Evolutionary conservation across 2,888 invertebrate species (phyloP).

Genomic region (Drosophila fulvimacula): DNA sequence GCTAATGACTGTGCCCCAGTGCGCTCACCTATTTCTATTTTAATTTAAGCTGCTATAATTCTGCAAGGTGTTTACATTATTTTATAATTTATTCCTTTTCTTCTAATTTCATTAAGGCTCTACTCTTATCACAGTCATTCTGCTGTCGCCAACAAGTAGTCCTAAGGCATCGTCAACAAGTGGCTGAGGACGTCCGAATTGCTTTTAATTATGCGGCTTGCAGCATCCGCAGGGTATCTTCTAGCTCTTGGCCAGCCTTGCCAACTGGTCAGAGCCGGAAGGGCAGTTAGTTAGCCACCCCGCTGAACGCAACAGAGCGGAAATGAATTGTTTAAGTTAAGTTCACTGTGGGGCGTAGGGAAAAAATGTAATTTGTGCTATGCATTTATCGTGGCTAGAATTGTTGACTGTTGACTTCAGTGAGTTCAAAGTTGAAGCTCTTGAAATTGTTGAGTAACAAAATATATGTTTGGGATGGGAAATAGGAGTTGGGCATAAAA

Average conservation of each 20-base stretch:
- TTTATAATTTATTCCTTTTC: neutral
- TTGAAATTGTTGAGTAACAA: neutral
- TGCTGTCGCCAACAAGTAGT: constrained; percentile 16
- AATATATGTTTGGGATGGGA: accelerated
- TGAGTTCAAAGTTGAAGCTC: neutral
- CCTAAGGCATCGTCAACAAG: constrained; percentile 46
- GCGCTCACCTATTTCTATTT: too few species aligned
- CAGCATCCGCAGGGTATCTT: constrained; percentile 36
- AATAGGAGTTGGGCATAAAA: neutral
- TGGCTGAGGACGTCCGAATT: constrained; percentile 46
- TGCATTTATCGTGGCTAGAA: neutral
- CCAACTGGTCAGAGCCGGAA: constrained; percentile 5
- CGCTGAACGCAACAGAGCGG: constrained; percentile 32
- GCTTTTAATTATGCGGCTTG: constrained; percentile 63
- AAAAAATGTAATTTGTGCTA: neutral
- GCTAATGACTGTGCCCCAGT: constrained; percentile 27
- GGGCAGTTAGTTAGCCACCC: constrained; percentile 7
- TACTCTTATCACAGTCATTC: constrained; percentile 10
- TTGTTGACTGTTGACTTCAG: too few species aligned
- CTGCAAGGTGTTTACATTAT: neutral
- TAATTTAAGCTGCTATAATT: neutral
- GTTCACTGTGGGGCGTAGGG: constrained; percentile 2
- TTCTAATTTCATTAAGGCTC: constrained; percentile 14
- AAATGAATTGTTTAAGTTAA: constrained; percentile 52
- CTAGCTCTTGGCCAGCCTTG: constrained; percentile 28